Evolutionary conservation across 2,888 invertebrate genomes (phyloP).

Genomic region (Apodemia duryi): DNA sequence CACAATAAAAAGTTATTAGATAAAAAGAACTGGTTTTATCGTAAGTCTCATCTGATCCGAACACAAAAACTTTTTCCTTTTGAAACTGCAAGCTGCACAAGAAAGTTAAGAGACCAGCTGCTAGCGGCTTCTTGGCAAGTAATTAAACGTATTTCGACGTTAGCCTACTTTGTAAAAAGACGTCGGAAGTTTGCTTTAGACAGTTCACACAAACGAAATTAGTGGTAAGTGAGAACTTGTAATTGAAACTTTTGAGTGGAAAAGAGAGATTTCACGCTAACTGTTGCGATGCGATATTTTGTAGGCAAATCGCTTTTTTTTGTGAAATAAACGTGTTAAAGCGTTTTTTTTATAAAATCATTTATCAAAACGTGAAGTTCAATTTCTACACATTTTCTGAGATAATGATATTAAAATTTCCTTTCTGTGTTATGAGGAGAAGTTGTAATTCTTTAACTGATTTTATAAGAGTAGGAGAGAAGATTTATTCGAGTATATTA

Average conservation of each 20-base stretch:
- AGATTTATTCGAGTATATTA: too few relatives aligned
- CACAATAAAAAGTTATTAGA: slow-evolving; percentile 8
- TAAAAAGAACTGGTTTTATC: slow-evolving; percentile 28
- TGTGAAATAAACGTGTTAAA: neutral
- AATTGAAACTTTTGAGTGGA: slow-evolving; percentile 19
- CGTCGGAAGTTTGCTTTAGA: slow-evolving; percentile 31
- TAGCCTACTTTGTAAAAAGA: slow-evolving; percentile 37
- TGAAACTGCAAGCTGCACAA: slow-evolving; percentile 48
- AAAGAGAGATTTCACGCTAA: slow-evolving; percentile 13
- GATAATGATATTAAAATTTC: too few relatives aligned
- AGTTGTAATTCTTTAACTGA: too few relatives aligned
- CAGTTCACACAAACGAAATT: slow-evolving; percentile 32
- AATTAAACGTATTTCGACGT: slow-evolving; percentile 64
- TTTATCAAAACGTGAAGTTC: too few relatives aligned
- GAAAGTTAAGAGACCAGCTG: slow-evolving; percentile 53
- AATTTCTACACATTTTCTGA: too few relatives aligned
- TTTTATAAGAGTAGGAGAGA: too few relatives aligned
- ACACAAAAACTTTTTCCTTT: slow-evolving; percentile 52
- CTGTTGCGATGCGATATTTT: slow-evolving; percentile 16
- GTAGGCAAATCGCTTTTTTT: neutral
- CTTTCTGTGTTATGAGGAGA: too few relatives aligned
- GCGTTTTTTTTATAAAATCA: too few relatives aligned
- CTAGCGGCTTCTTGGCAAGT: slow-evolving; percentile 60
- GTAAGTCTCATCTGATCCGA: slow-evolving; percentile 39
- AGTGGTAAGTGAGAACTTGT: slow-evolving; percentile 27